Evolutionary conservation across 64 coral and sea anemone species (phyloP), one percentile per base, ranked within the genome.

Genomic region (Montipora efflorescens): DNA sequence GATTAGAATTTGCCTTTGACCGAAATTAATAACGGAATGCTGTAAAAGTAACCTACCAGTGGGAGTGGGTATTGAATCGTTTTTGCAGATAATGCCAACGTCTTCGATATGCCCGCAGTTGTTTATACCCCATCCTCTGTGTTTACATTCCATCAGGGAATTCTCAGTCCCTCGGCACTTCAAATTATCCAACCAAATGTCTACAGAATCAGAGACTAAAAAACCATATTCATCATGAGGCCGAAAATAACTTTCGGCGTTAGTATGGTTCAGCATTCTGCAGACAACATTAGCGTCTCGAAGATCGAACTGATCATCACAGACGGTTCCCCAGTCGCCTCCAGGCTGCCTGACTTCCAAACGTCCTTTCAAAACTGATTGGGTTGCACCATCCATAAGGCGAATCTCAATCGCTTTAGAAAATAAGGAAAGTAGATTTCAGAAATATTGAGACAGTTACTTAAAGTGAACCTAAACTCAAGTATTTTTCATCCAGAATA

Each of bases 151-250:
- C 18, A 50, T 50, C 16, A 96, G 73, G 43, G 87, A 89, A 6
- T 88, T 66, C 23, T 96, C 95, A 13, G 90, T 75, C 7, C 95
- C 95, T 43, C 89, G 59, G 47, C 95, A 96, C 49, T 75, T 78
- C 16, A 96, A 91, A 36, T 96, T 89, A 51, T 93, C 91, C 4
- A 96, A 14, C 95, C 95, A 96, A 74, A 96, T 96, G 19, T 8
- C 58, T 22, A 64, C 80, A 3, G 80, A 79, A 18, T 76, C 59
- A 19, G 11, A 7, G 16, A 61, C 81, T 16, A 61, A 28, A 6
- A 61, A 28, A 6, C 25, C 81, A 19, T 67, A 83, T 19, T 19
- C 11, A 19, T 1, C 3, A 8, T 5, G 0, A 78, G 15, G 3
- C 14, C 13, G 2, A 10, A 83, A 89, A 19, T 10, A 3, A 28